Evolutionary conservation across 2,797 vertebrate genomes (phyloP), one percentile per base, ranked within the genome.

Genomic region (Tolypeutes matacus): DNA sequence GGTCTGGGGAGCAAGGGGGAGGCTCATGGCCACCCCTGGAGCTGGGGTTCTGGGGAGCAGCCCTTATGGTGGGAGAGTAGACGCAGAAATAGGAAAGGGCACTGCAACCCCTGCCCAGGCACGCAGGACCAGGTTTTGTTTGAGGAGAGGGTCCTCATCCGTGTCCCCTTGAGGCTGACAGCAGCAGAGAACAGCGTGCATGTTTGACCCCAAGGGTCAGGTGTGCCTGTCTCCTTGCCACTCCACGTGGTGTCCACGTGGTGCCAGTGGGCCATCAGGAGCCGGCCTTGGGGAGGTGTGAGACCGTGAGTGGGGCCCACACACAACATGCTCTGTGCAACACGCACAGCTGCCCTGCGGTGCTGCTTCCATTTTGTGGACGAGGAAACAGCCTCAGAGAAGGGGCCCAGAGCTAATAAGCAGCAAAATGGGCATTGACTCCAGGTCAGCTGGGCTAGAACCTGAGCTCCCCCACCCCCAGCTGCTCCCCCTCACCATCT

Each of bases 401-500:
- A 46, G 17, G 34, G 42, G 82, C 80, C 42, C 1, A n/a, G 8
- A 72, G 60, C 67, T 49, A 42, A 15, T 53, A 69, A 21, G 39
- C 72, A 13, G 49, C 25, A 77, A 75, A 81, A 25, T 29, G 0
- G 0, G 29, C 5, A 0, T n/a, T 29, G 34, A 76, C 4, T 53
- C 42, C 15, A 18, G 49, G 51, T 53, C 21, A 10, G 20, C 64
- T 9, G 53, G 27, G 46, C 69, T 34, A 10, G 25, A 14, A 69
- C 39, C 42, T 0, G 3, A 23, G 69, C 69, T 12, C 13, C 51
- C 51, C 15, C 51, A 4, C 53, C n/a, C 7, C 46, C 15, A 12
- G 23, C 11, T 36, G 2, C 77, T 39, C 1, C 0, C n/a, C 73
- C 0, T 0, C 27, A 5, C 51, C 14, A 4, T 18, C 36, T 75